Evolutionary conservation across 2,797 vertebrate genomes (phyloP).

Genomic region (Enteromius radiatus): DNA sequence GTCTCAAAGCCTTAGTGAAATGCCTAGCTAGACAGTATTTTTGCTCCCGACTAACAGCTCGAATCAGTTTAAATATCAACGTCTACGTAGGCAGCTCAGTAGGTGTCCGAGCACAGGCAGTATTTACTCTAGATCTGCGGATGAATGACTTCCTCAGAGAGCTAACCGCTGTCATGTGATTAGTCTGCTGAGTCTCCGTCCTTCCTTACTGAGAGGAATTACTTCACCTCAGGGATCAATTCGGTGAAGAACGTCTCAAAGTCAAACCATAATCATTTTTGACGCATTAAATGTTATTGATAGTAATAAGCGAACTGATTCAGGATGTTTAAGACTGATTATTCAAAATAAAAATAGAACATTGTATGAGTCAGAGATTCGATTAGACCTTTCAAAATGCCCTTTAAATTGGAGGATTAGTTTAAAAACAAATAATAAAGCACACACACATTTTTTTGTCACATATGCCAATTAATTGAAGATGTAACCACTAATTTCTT

Average conservation of each 20-base stretch:
- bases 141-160: constrained; percentile 33
- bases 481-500: neutral
- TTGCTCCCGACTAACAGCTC: neutral
- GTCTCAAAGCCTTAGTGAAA: neutral
- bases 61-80: neutral
- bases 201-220: neutral
- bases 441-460: neutral
- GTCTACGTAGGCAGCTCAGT: neutral
- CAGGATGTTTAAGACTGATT: too few relatives aligned
- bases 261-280: neutral
- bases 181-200: constrained; percentile 17
- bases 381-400: neutral
- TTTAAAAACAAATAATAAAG: too few relatives aligned
- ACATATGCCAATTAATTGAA: neutral
- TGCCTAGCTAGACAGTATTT: neutral
- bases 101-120: neutral
- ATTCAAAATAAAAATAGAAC: neutral
- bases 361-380: neutral
- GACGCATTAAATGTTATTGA: neutral
- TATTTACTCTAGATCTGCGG: neutral
- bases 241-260: neutral
- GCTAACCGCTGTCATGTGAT: constrained; percentile 38
- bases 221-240: neutral
- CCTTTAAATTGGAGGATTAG: neutral
- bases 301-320: neutral